Conservation (phyloP, 2,113 vertebrate genomes). For the Bujurquina vittata region DNA sequence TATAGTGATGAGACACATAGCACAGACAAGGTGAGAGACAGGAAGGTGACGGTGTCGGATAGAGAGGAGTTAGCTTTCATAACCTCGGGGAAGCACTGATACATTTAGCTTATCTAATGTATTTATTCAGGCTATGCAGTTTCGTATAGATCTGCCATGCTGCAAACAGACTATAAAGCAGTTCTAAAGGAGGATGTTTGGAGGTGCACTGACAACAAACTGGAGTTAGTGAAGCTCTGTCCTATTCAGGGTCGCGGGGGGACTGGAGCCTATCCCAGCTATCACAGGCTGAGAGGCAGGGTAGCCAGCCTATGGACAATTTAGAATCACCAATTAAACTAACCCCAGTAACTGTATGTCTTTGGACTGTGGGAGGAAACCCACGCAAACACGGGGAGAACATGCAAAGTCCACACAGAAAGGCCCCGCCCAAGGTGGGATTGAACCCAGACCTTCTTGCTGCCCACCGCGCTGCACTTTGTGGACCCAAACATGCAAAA, state of each 20-base stretch:
- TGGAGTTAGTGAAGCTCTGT: neutral
- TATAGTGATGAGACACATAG: conserved; percentile 4
- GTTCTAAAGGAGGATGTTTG: neutral
- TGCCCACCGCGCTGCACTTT: too few species aligned
- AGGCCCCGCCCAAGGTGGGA: too few species aligned
- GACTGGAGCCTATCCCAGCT: too few species aligned
- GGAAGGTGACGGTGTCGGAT: conserved; percentile 4
- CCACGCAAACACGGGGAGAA: too few species aligned
- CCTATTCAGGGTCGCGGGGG: too few species aligned
- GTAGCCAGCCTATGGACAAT: too few species aligned
- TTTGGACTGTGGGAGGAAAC: too few species aligned
- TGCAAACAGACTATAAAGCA: neutral
- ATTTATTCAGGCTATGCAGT: conserved; percentile 2
- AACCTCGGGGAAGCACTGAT: conserved; percentile 8
- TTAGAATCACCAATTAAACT: too few species aligned
- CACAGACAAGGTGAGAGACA: conserved; percentile 21
- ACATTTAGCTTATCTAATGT: conserved; percentile 17
- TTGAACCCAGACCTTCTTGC: too few species aligned
- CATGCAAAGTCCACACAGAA: too few species aligned
- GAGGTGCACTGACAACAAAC: neutral
- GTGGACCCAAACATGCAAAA: neutral
- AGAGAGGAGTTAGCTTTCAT: conserved; percentile 22
- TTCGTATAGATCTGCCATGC: neutral
- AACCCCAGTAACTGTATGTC: too few species aligned
- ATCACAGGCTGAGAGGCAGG: too few species aligned